Base-by-base conservation (phyloP, 1,140 invertebrate species). In the Dinothrombium tinctorium region DNA sequence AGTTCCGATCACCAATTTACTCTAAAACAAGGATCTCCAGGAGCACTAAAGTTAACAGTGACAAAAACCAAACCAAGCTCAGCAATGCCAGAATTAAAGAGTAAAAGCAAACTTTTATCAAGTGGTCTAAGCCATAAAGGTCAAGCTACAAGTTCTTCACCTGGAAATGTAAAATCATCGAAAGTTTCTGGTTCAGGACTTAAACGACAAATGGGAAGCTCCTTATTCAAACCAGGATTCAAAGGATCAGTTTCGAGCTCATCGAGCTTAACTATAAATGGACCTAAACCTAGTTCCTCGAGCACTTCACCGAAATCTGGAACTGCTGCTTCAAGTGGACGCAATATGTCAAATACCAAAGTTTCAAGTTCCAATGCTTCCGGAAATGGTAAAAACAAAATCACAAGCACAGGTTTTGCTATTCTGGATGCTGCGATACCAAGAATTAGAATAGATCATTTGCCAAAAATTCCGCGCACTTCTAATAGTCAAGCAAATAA, bases 1-100 rank as follows among this genome's bases (percentile, higher is more conserved):
- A 44, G 43, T 31, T 47, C 49, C 7, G 50, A 50, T 42, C 22
- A 21, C 17, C 47, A 52, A 23, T 52, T 52, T 37, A 52, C 49
- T 2, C 41, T 52, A 8, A 52, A 51, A 42, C 47, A 43, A 32
- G 46, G 41, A 3, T 41, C 43, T 23, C 26, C 24, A 21, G 45
- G 40, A 37, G 17, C 12, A 17, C 44, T 52, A 8, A 52, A 52
- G 37, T 42, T 52, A 20, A 52, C 43, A 21, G 41, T 52, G 2
- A 51, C 47, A 1, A 52, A 52, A 43, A 52, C 49, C 7, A 46
- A 43, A 24, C 32, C 28, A 33, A 26, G 41, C 9, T 20, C 39
- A 8, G 9, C 28, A 17, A 32, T 21, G 4, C n/a, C 4, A 6
- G 26, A 33, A 4, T 12, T 20, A 7, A 40, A 32, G 19, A 11